A percentile compares a stretch with the other conserved stretches of the same genome.
Conservation (phyloP, 35 echinoderm and acorn worm genomes). For the Apostichopus japonicus region DNA sequence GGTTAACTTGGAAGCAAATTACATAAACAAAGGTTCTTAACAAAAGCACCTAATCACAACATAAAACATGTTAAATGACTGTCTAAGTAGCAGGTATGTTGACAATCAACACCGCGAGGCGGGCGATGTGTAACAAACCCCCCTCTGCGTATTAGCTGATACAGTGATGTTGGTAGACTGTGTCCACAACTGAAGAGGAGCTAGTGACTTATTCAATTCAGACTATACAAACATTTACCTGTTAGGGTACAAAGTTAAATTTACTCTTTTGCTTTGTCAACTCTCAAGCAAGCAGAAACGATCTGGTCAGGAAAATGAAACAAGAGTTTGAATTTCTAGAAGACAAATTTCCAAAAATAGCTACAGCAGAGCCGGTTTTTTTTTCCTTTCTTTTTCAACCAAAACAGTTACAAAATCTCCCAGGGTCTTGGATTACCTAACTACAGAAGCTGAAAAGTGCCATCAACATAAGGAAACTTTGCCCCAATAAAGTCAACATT, state of each 20-base stretch:
- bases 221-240: neutral
- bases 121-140: neutral
- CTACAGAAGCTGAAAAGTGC: no score
- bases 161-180: no score
- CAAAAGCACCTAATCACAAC: neutral
- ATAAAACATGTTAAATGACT: neutral
- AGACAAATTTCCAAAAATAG: neutral
- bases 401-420: no score
- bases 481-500: no score
- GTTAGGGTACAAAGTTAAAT: constrained; percentile 4
- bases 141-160: neutral
- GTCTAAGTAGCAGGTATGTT: constrained; percentile 3
- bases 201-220: neutral
- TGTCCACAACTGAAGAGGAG: neutral
- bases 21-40: constrained; percentile 12
- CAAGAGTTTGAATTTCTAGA: neutral
- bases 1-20: neutral
- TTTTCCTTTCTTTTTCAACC: no score
- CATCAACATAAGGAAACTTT: no score
- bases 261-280: neutral
- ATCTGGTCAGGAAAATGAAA: neutral
- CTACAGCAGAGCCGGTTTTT: neutral
- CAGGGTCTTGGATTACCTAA: no score
- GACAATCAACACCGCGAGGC: neutral
- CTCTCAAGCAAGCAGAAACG: neutral